Conservation (phyloP, 1,140 invertebrate species). For the Drosophila arawakana region DNA sequence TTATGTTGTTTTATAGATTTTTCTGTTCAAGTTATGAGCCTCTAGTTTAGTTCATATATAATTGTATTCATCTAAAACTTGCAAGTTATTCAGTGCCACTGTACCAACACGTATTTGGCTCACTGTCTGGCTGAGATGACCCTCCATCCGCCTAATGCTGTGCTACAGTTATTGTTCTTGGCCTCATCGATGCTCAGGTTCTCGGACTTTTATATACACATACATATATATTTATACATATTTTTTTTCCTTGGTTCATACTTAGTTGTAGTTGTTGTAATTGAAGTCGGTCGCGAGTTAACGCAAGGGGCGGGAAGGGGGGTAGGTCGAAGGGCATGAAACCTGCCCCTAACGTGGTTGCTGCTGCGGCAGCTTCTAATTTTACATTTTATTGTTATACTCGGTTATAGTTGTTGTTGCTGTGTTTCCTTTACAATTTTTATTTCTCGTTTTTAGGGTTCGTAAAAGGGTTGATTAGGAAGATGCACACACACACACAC, state of each 20-base stretch:
- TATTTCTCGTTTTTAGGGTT: constrained; percentile 67
- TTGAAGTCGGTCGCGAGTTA: constrained; percentile 35
- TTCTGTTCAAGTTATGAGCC: too few species aligned
- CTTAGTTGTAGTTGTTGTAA: constrained; percentile 30
- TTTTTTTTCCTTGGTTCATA: background rate
- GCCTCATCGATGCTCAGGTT: constrained; percentile 36
- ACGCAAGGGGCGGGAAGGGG: background rate
- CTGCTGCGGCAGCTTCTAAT: constrained; percentile 58
- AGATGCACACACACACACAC: constrained; percentile 44
- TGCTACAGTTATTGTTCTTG: constrained; percentile 39
- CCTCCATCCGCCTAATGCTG: constrained; percentile 33
- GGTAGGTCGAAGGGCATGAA: constrained; percentile 20
- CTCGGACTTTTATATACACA: background rate
- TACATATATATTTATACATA: too few species aligned
- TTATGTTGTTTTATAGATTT: too few species aligned
- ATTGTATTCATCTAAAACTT: too few species aligned
- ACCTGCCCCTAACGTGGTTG: constrained; percentile 50
- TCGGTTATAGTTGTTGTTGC: constrained; percentile 28
- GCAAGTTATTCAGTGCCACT: too few species aligned
- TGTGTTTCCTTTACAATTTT: constrained; percentile 47
- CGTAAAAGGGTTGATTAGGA: constrained; percentile 78
- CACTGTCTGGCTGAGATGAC: constrained; percentile 8
- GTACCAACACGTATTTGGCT: too few species aligned
- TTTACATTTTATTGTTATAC: constrained; percentile 78
- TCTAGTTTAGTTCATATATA: too few species aligned